A percentile compares a stretch with the other conserved stretches of the same genome.
Conservation (phyloP, 2,888 invertebrate genomes). For the Eupeodes latifasciatus region DNA sequence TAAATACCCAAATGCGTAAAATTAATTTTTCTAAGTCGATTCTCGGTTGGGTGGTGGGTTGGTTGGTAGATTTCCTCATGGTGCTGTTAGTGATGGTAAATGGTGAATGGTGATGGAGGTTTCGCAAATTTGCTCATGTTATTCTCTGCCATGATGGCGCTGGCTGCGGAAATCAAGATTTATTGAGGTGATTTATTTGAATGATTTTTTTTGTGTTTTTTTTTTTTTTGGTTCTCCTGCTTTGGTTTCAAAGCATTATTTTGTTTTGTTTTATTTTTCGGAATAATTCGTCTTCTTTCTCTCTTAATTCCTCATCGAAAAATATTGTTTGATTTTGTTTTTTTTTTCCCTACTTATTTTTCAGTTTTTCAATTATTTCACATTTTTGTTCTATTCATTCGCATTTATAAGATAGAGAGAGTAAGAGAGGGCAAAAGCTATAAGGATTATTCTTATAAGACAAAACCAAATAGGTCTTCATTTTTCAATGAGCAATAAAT, state of each 20-base stretch:
- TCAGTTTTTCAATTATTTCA: constrained; percentile 41
- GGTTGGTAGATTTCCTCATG: not conserved
- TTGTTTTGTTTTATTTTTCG: constrained; percentile 15
- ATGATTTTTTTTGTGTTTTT: constrained; percentile 50
- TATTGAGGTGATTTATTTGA: constrained; percentile 74
- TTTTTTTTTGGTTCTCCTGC: not conserved
- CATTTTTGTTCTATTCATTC: constrained; percentile 48
- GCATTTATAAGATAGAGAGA: constrained; percentile 19
- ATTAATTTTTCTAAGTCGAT: constrained; percentile 59
- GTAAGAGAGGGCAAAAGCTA: not conserved
- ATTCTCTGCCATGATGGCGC: constrained; percentile 35
- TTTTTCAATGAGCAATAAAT: constrained; percentile 73
- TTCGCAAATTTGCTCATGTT: constrained; percentile 64
- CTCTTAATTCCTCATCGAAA: constrained; percentile 21
- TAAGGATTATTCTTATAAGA: constrained; percentile 38
- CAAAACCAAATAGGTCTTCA: constrained; percentile 65
- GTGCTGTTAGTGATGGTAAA: not conserved
- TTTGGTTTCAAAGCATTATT: constrained; percentile 4
- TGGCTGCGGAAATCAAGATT: constrained; percentile 68
- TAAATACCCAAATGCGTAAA: constrained; percentile 65
- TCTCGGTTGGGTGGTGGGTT: not conserved
- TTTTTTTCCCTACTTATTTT: constrained; percentile 9
- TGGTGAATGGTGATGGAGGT: constrained; percentile 43
- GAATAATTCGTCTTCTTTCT: not conserved
- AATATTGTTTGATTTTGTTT: constrained; percentile 30